Conservation (phyloP, 2,888 invertebrate genomes). For the Miltochrista miniata region DNA sequence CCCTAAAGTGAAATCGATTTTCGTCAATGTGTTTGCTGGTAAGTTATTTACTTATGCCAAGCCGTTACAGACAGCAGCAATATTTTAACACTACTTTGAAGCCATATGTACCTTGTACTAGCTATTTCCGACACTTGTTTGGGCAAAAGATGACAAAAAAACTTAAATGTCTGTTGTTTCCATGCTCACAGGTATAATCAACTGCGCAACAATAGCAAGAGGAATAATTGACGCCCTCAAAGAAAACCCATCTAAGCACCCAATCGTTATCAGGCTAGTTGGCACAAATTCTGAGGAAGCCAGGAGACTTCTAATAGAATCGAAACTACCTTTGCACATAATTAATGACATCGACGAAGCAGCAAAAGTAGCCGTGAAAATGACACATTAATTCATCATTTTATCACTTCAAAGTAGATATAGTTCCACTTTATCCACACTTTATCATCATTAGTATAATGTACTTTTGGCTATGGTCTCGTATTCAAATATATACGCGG, state of each 20-base stretch:
- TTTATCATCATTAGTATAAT: background rate
- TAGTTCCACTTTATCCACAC: background rate
- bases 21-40: slow-evolving; percentile 98
- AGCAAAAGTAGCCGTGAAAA: slow-evolving; percentile 92
- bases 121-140: too few relatives aligned
- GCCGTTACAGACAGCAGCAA: too few relatives aligned
- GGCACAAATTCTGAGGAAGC: slow-evolving; percentile 96
- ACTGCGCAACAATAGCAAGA: slow-evolving; percentile 98
- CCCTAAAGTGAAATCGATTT: slow-evolving; percentile 95
- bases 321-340: slow-evolving; percentile 92
- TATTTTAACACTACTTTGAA: too few relatives aligned
- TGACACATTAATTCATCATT: slow-evolving; percentile 35
- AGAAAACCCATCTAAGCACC: slow-evolving; percentile 90
- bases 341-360: slow-evolving; percentile 96
- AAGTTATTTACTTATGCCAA: slow-evolving; percentile 21
- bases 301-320: slow-evolving; percentile 90
- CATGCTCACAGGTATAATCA: slow-evolving; percentile 92
- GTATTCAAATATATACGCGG: too few relatives aligned
- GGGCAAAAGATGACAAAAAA: too few relatives aligned
- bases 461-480: too few relatives aligned
- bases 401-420: background rate
- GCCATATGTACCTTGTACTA: too few relatives aligned
- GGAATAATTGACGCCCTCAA: slow-evolving; percentile 96
- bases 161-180: too few relatives aligned
- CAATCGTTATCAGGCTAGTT: slow-evolving; percentile 96